Evolutionary conservation across 2,888 invertebrate species (phyloP), one percentile per base, ranked within the genome.

Genomic region (Phymatocera aterrima): DNA sequence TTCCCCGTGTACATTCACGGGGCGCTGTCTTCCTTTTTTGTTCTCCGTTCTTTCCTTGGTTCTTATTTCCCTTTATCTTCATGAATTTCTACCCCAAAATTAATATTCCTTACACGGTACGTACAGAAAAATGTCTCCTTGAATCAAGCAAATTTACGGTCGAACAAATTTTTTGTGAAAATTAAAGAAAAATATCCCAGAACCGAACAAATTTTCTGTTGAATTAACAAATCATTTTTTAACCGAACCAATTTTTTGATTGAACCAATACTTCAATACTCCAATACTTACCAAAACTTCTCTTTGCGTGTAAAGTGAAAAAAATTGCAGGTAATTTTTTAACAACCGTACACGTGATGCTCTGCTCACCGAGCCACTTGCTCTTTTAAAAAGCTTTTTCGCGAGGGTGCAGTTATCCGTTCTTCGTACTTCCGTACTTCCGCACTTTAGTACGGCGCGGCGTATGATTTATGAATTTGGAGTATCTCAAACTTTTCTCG

Each of bases 371-470:
- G 51, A 34, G 72, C 34, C 72, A 51, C 48, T 72, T 72, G 51
- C 72, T 72, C 34, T 51, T 51, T 51, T 72, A 34, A 72, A n/a
- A 72, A 72, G 51, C 72, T 72, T 72, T 72, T 72, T 51, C 28
- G 31, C 18, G 15, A n/a, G 15, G 15, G 24, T 3, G 10, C n/a
- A n/a, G 10, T 43, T 43, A 8, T 61, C 43, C 43, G 28, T n/a
- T 24, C 10, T 43, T 68, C 40, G 24, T 43, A 28, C 46, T 15
- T 21, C 37, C 64, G 64, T 37, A 40, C 64, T 64, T 34, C 64
- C 34, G 64, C 64, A 64, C 64, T 64, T 21, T 64, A 18, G 64
- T 10, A 37, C 18, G 18, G 37, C 18, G 64, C 24, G 18, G 37
- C 18, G 64, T 28, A 68, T 43, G 43, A 68, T 43, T 68, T 68